Evolutionary conservation across 2,113 vertebrate species (phyloP), one percentile per base, ranked within the genome.

Genomic region (Callorhinus ursinus): DNA sequence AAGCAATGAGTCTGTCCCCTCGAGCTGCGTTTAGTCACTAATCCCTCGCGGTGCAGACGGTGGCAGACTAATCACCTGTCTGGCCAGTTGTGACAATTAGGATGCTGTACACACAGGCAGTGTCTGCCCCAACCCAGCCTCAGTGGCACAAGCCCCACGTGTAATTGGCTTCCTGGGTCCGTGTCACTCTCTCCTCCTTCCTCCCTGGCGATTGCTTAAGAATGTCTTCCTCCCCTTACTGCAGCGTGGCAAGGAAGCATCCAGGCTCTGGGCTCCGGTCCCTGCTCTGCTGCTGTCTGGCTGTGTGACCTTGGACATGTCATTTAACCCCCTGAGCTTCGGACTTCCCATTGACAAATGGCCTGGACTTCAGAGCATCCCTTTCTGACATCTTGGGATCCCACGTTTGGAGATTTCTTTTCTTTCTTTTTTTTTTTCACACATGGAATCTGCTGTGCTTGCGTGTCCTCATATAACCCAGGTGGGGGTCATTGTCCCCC

Each of bases 1-100:
- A 65, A 69, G 89, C 85, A 96, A 82, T 93, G 95, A 89, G 94
- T 96, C 59, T 0, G 18, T 92, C 88, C 97, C 98, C 96, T 59
- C 93, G 90, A 98, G 98, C 85, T 0, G 90, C 95, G 0, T 67
- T 88, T 95, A 88, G 97, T 63, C 89, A 5, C 88, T 95, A 87
- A 96, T 95, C 95, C 97, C 85, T 59, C 88, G 89, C 4, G 24
- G 93, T 0, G 0, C 0, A 2, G 91, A 57, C 92, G 79, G 39
- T 95, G 80, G 69, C 87, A 5, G 59, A 46, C 86, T 93, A 65
- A 82, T 92, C 95, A 74, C 98, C 98, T 96, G 88, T 28, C 97
- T n/a, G 7, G 92, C 97, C 92, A 39, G 16, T 71, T 71, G 79
- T 16, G 36, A 81, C 92, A 90, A 26, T 57, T n/a, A 39, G 28